Base-by-base conservation (phyloP, 2,888 invertebrate species). In the Aphodius sticticus region DNA sequence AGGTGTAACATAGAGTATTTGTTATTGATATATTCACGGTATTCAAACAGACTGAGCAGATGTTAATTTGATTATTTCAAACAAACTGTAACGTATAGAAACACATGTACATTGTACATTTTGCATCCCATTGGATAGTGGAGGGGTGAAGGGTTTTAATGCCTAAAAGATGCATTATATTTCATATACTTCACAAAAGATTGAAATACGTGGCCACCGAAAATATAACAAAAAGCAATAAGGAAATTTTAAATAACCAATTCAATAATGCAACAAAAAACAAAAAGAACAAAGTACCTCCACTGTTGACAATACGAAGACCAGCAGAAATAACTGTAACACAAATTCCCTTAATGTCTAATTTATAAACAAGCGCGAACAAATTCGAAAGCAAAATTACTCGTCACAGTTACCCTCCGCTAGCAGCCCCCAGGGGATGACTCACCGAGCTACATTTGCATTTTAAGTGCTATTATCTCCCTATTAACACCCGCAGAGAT, bases 401-500 rank as follows among this genome's bases (percentile, higher is more conserved):
- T 53, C 53, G 53, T 53, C 53, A 53, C 53, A 53, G 53, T 53
- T 53, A 53, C 53, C 53, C 53, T 53, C 53, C 9, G 12, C 53
- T 7, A 53, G 53, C 53, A 9, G 53, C 53, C 53, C 53, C 53
- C 53, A 53, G 53, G 53, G 53, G 53, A 53, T 53, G 53, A 53
- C 53, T 53, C 53, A 53, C 53, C 53, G 53, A 7, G 53, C 53
- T 5, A 12, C 81, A 83, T 84, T 84, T 84, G 84, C 84, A 84
- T 84, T 84, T 84, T 83, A 83, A 83, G 82, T 81, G 82, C 82
- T 82, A 83, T 83, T 83, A 83, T 83, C 82, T 82, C 82, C 81
- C 84, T 82, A 84, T 84, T 83, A 84, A 82, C 82, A 82, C 83
- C 84, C 82, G 82, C 81, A 77, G 83, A 77, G 83, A 82, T 82